A percentile compares a stretch with the other conserved stretches of the same genome.
Conservation (phyloP, 2,888 invertebrate genomes). For the Diadegma fenestrale region DNA sequence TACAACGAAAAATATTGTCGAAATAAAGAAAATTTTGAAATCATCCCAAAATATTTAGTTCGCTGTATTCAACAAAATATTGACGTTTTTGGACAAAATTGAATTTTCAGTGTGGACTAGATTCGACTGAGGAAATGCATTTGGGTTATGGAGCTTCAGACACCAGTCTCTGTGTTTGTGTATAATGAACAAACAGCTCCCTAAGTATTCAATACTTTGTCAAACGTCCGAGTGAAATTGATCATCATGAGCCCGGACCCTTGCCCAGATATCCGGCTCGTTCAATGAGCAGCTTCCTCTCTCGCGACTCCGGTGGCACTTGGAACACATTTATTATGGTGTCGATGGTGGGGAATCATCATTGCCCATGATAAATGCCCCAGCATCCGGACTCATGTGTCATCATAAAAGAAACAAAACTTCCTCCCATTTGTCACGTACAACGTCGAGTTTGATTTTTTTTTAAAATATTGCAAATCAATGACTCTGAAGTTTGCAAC, state of each 20-base stretch:
- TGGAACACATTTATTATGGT: slow-evolving; percentile 48
- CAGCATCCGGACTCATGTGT: slow-evolving; percentile 50
- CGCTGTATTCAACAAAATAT: too few species aligned
- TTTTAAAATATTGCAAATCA: too few species aligned
- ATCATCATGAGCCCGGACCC: slow-evolving; percentile 64
- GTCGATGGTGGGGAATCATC: slow-evolving; percentile 59
- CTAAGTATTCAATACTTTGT: slow-evolving; percentile 18
- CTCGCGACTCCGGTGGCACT: slow-evolving; percentile 39
- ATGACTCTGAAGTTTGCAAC: too few species aligned
- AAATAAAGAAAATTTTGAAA: too few species aligned
- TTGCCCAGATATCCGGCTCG: slow-evolving; percentile 76
- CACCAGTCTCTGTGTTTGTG: background rate
- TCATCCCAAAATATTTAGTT: too few species aligned
- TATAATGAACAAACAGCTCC: background rate
- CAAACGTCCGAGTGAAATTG: slow-evolving; percentile 59
- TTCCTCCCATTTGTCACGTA: slow-evolving; percentile 3
- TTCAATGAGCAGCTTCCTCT: slow-evolving; percentile 79
- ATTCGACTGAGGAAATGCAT: background rate
- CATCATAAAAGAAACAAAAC: slow-evolving; percentile 26
- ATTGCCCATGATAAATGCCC: slow-evolving; percentile 52
- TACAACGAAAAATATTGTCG: too few species aligned
- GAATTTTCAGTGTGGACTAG: too few species aligned
- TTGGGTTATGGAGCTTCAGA: background rate
- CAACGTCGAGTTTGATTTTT: background rate
- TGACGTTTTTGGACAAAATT: too few species aligned